These are phyloP conservation scores for Formica aserva DNA, from an alignment of 2,888 invertebrate genomes.

Conservation along the genomic window DNA sequence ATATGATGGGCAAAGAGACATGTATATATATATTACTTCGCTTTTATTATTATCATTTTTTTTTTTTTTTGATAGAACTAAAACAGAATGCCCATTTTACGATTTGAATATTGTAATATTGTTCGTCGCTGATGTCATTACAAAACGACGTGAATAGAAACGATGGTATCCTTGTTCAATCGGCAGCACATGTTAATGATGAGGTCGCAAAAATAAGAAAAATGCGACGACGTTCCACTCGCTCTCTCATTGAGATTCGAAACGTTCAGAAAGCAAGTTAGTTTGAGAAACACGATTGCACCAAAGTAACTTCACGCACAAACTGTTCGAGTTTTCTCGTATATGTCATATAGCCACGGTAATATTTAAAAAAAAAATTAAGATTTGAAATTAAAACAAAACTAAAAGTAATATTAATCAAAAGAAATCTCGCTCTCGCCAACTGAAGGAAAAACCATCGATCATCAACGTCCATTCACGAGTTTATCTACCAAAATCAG, in stretches of 20 bases:
- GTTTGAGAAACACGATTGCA: not conserved
- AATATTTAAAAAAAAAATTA: not conserved
- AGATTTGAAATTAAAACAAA: not conserved
- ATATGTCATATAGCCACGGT: not conserved
- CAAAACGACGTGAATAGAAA: not conserved
- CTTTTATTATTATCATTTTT: not conserved
- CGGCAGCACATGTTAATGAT: not conserved
- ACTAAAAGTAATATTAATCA: not conserved
- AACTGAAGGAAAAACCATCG: not conserved
- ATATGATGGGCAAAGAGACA: too few species aligned
- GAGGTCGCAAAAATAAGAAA: not conserved
- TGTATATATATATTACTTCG: too few species aligned
- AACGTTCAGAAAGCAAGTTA: not conserved
- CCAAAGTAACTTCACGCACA: not conserved
- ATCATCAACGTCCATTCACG: not conserved
- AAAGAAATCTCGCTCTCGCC: not conserved
- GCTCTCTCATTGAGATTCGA: slow-evolving; percentile 6
- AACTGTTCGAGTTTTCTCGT: not conserved
- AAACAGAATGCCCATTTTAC: not conserved
- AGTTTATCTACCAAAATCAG: not conserved
- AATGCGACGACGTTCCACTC: not conserved
- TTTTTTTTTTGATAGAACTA: not conserved
- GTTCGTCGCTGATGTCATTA: not conserved
- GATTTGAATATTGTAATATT: not conserved
- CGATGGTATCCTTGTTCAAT: not conserved